Evolutionary conservation across 2,888 invertebrate species (phyloP), one percentile per base, ranked within the genome.

Genomic region (Drosophila maculinotata): DNA sequence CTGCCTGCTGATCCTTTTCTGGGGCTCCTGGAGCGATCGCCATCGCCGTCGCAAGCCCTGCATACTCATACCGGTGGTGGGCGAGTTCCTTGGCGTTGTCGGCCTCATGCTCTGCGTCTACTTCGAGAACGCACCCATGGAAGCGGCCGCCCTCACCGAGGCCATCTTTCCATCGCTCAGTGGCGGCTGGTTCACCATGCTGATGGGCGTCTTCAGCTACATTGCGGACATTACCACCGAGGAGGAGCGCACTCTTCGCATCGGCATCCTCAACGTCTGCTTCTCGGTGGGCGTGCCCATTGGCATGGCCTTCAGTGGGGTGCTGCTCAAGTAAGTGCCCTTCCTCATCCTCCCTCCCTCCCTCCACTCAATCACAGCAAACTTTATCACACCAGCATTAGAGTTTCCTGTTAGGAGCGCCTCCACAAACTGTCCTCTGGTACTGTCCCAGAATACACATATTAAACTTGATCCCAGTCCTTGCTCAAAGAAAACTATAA

Each of bases 121-220:
- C 87, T 96, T 96, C 90, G 93, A 96, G 89, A 94, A 95, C 87
- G 91, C 96, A 33, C 96, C 96, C 0, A 95, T 96, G 93, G 96
- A 96, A 92, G 95, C 94, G 1, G 95, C 95, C 12, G 96, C 95
- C 0, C 93, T 96, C 4, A 94, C 95, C 0, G 96, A 96, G 90
- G 95, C 96, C 0, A 93, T 96, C 70, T 96, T 96, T 90, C 96
- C 96, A 2, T 96, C 96, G 0, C 87, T 96, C 6, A 96, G 96
- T 1, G 92, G 96, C 8, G 96, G 96, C 7, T 96, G 96, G 96
- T 96, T 96, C 89, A 96, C 96, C 26, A 96, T 96, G 96, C 95
- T 97, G 81, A 96, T 97, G 96, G 96, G 96, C 15, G 95, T 97
- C 72, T 96, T 97, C 92, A 96, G 96, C 91, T 97, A 97, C 89